These are phyloP conservation scores for Lycophotia porphyrea DNA, from an alignment of 2,888 invertebrate genomes.

Conservation along the genomic window DNA sequence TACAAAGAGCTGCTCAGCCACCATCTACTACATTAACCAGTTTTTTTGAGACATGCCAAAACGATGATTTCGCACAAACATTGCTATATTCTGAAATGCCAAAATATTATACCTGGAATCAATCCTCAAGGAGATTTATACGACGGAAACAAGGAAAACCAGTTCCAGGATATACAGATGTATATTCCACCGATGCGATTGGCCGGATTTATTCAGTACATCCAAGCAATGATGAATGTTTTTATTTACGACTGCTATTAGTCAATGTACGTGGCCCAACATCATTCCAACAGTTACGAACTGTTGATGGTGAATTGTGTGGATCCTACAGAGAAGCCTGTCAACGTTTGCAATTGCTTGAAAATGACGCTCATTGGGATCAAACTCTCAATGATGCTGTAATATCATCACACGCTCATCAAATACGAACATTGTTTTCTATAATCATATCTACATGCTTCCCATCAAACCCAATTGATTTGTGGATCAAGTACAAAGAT, in stretches of 20 bases:
- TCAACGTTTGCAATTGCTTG: conserved; percentile 1
- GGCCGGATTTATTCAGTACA: background rate
- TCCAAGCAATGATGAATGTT: background rate
- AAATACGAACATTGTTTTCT: background rate
- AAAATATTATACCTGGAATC: conserved; percentile 16
- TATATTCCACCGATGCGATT: conserved; percentile 3
- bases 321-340: background rate
- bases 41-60: background rate
- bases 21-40: conserved; percentile 6
- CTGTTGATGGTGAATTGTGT: conserved; percentile 11
- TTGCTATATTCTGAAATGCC: no score
- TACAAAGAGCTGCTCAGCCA: background rate
- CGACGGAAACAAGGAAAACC: conserved; percentile 3
- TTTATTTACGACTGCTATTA: background rate
- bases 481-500: conserved; percentile 20
- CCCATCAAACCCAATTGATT: background rate
- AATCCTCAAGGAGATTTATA: conserved; percentile 1
- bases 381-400: conserved; percentile 4
- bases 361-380: conserved; percentile 4
- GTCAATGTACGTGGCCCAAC: conserved; percentile 2
- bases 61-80: conserved; percentile 12
- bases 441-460: background rate
- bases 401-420: background rate
- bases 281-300: background rate
- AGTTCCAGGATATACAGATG: conserved; percentile 1